phyloP scores from a whole-genome alignment of 2,888 invertebrate genomes.

The Epicampocera succincta region DNA sequence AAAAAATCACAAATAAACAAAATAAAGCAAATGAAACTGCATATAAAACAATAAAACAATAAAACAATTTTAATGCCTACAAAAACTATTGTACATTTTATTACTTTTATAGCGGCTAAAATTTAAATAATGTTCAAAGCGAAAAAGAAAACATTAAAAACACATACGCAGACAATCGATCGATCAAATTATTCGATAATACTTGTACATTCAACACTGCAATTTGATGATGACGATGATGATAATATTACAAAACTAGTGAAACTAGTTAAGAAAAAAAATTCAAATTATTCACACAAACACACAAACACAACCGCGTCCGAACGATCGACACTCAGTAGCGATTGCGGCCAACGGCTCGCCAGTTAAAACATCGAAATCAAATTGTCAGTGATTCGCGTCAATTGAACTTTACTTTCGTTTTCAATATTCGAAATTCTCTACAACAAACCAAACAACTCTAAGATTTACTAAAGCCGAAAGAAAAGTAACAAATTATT shows the following conservation, averaged over 20 bases:
- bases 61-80: constrained; percentile 42
- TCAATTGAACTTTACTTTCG: constrained; percentile 69
- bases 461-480: constrained; percentile 3
- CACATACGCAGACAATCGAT: constrained; percentile 37
- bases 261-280: constrained; percentile 62
- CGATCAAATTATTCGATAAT: constrained; percentile 64
- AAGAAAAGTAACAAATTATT: constrained; percentile 21
- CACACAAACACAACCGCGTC: constrained; percentile 15
- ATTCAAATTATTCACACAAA: constrained; percentile 31
- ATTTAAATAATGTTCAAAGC: constrained; percentile 35
- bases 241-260: constrained; percentile 67
- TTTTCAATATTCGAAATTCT: constrained; percentile 59
- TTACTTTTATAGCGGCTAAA: constrained; percentile 40
- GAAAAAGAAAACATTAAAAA: constrained; percentile 13
- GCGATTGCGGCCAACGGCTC: constrained; percentile 6
- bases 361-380: constrained; percentile 47
- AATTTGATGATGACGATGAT: constrained; percentile 29
- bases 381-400: constrained; percentile 51
- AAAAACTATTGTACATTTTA: constrained; percentile 32
- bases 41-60: constrained; percentile 48
- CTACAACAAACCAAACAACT: constrained; percentile 2
- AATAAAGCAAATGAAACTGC: constrained; percentile 20
- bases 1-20: constrained; percentile 3
- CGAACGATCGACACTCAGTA: constrained; percentile 35
- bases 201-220: constrained; percentile 21